Conservation (phyloP, 1,140 invertebrate species). For the Tetragonula clypearis region DNA sequence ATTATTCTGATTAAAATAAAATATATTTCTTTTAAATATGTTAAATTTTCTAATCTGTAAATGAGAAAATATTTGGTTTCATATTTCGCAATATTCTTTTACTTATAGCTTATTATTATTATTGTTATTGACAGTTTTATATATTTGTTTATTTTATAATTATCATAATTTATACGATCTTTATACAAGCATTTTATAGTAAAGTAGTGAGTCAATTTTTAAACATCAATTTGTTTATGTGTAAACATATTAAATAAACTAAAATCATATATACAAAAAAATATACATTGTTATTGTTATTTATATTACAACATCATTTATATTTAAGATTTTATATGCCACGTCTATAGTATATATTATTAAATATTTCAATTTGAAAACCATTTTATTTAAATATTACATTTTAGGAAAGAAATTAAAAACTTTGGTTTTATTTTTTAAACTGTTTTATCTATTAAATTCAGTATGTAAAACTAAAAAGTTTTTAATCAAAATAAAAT, state of each 20-base stretch:
- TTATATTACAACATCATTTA: neutral
- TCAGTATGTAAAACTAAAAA: constrained; percentile 21
- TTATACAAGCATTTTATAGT: neutral
- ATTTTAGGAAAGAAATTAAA: constrained; percentile 3
- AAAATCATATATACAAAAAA: neutral
- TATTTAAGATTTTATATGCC: neutral
- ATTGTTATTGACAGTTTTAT: neutral
- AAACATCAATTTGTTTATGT: neutral
- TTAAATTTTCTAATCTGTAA: neutral
- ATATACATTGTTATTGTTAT: neutral
- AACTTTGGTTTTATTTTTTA: constrained; percentile 25
- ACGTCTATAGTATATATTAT: neutral
- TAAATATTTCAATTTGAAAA: neutral
- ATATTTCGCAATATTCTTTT: neutral
- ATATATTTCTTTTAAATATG: neutral
- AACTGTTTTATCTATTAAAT: constrained; percentile 22
- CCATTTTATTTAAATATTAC: neutral
- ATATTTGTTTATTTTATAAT: neutral
- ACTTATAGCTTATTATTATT: neutral
- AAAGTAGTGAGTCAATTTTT: neutral
- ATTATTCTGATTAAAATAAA: neutral
- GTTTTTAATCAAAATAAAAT: constrained; percentile 51
- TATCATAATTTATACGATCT: neutral
- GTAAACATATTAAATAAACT: neutral
- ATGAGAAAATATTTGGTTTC: neutral